Evolutionary conservation across 2,888 invertebrate genomes (phyloP).

Genomic region (Cheilosia vulpina): DNA sequence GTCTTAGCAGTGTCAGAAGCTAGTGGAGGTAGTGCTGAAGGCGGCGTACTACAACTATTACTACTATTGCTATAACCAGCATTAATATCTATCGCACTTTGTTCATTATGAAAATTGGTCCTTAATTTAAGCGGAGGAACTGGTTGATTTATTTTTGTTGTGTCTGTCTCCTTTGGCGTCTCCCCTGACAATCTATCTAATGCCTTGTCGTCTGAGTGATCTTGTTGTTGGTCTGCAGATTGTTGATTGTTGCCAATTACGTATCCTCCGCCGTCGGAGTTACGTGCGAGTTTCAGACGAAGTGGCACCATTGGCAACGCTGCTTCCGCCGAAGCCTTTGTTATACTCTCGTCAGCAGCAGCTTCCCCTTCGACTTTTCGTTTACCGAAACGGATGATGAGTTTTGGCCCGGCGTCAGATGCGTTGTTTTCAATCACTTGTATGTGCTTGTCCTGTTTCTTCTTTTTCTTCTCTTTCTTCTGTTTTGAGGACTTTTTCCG

Average conservation of each 20-base stretch:
- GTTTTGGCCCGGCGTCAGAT: slow-evolving; percentile 86
- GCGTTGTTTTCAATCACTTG: slow-evolving; percentile 84
- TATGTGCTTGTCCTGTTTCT: slow-evolving; percentile 84
- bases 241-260: slow-evolving; percentile 80
- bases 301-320: slow-evolving; percentile 88
- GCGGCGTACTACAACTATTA: slow-evolving; percentile 58
- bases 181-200: slow-evolving; percentile 43
- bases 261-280: slow-evolving; percentile 89
- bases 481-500: slow-evolving; percentile 81
- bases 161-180: slow-evolving; percentile 21
- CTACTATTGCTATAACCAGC: slow-evolving; percentile 66
- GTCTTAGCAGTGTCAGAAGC: slow-evolving; percentile 88
- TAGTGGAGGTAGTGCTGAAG: slow-evolving; percentile 61
- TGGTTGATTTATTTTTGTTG: slow-evolving; percentile 62
- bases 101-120: slow-evolving; percentile 70
- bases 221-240: slow-evolving; percentile 17
- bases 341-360: slow-evolving; percentile 24
- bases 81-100: slow-evolving; percentile 65
- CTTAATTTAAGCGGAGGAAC: slow-evolving; percentile 74
- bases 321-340: slow-evolving; percentile 30
- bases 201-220: slow-evolving; percentile 26
- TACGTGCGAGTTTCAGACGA: slow-evolving; percentile 92
- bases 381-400: slow-evolving; percentile 88
- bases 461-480: slow-evolving; percentile 85
- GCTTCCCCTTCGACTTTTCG: slow-evolving; percentile 81